Percentiles rank a stretch among this genome's conserved stretches.
phyloP scores from a whole-genome alignment of 2,888 invertebrate genomes.

The Rapana venosa region DNA sequence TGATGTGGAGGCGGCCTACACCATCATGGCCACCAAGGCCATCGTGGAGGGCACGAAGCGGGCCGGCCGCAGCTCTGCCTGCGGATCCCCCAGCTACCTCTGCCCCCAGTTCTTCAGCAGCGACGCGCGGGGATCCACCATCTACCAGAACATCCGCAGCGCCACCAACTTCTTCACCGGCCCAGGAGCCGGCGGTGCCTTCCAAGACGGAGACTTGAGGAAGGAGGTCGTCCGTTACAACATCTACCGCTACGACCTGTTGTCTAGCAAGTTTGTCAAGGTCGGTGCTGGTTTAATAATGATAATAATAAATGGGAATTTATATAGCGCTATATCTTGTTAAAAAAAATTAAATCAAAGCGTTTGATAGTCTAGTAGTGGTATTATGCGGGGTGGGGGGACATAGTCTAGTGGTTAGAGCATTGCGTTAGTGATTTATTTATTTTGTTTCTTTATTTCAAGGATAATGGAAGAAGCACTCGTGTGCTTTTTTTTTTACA shows the following conservation, averaged over 20 bases:
- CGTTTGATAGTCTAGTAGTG: no score
- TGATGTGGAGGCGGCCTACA: slow-evolving; percentile 62
- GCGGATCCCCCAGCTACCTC: slow-evolving; percentile 43
- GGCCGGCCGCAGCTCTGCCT: slow-evolving; percentile 49
- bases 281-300: no score
- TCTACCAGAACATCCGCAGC: slow-evolving; percentile 34
- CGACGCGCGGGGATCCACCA: slow-evolving; percentile 44
- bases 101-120: slow-evolving; percentile 60
- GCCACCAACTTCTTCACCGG: slow-evolving; percentile 3
- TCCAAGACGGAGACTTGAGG: background rate
- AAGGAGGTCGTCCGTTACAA: background rate
- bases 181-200: background rate
- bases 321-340: no score
- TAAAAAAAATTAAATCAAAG: no score
- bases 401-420: no score
- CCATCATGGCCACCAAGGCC: slow-evolving; percentile 67
- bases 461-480: no score
- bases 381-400: no score
- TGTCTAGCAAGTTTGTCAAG: background rate
- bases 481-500: no score
- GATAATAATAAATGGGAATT: no score
- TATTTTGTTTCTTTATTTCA: no score
- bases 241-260: background rate
- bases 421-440: no score
- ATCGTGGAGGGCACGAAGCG: slow-evolving; percentile 59